Base-by-base conservation (phyloP, 1,140 invertebrate species). In the Magallana ariakensis region DNA sequence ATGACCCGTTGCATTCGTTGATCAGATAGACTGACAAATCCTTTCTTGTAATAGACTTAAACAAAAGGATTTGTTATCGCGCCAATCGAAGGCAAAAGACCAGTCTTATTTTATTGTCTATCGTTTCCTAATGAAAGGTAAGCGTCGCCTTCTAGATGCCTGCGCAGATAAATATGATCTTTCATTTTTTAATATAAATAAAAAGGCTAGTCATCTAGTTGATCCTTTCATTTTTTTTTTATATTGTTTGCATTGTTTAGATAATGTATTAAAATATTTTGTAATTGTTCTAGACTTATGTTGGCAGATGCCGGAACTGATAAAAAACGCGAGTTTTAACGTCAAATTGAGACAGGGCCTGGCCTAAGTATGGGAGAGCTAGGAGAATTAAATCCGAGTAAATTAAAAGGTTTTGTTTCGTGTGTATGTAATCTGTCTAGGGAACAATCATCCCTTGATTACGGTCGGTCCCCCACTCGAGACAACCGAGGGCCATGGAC, bases 321-420 rank as follows among this genome's bases (percentile, higher is more conserved):
- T 75, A 75, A 75, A 46, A 46, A 75, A 75, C 66, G 66, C 11
- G 26, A 62, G 19, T 75, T 75, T 33, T 26, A 13, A 22, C 66
- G 66, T 75, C 66, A 26, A 75, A 75, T 75, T 75, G 66, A 75
- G 66, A 75, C 66, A 75, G 66, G 66, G 66, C 66, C 33, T 19
- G 66, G 66, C 66, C 22, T 75, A 75, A 26, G 66, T 26, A 33
- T 22, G 58, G 19, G 19, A 26, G 66, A 75, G 66, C 11, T 75
- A 26, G 66, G 62, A 46, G 66, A 75, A 75, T 75, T 75, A 75
- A 75, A 75, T 9, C 66, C 66, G 33, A 75, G 66, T 75, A 75
- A 75, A 75, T 75, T 75, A 75, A 75, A 75, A 75, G 66, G 66
- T 75, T 75, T 75, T 75, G 66, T 75, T 75, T 75, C 33, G 66